Conservation (phyloP, 2,888 invertebrate genomes). For the Arctia plantaginis region DNA sequence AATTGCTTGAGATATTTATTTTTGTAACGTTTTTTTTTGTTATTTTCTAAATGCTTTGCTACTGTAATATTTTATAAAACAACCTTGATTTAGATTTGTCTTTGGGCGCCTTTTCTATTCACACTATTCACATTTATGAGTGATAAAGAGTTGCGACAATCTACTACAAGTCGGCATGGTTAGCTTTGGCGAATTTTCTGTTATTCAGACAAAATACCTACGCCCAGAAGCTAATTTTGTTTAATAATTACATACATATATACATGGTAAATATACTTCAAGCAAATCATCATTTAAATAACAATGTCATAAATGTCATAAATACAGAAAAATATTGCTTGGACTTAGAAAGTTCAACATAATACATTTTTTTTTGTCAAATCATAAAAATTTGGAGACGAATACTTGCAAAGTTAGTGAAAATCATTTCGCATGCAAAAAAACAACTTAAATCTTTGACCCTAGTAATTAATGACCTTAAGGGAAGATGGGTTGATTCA, state of each 20-base stretch:
- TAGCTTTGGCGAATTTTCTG: neutral
- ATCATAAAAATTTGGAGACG: neutral
- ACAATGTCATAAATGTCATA: neutral
- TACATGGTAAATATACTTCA: neutral
- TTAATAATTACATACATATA: neutral
- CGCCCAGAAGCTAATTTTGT: neutral
- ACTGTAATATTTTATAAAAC: neutral
- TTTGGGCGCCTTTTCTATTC: too few relatives aligned
- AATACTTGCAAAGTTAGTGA: conserved; percentile 1
- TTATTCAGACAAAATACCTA: neutral
- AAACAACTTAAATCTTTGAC: conserved; percentile 20
- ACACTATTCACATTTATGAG: too few relatives aligned
- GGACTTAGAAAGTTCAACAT: neutral
- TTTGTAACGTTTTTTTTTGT: too few relatives aligned
- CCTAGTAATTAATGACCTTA: conserved; percentile 32
- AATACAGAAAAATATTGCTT: too few relatives aligned
- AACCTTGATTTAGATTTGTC: too few relatives aligned
- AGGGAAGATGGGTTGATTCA: conserved; percentile 47
- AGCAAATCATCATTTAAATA: neutral
- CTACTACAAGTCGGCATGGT: neutral
- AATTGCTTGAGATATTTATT: neutral
- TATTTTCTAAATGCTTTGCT: neutral
- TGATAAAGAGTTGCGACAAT: too few relatives aligned
- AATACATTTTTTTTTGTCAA: neutral
- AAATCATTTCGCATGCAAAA: conserved; percentile 12